Base-by-base conservation (phyloP, 2,113 vertebrate genomes). In the Micromys minutus region DNA sequence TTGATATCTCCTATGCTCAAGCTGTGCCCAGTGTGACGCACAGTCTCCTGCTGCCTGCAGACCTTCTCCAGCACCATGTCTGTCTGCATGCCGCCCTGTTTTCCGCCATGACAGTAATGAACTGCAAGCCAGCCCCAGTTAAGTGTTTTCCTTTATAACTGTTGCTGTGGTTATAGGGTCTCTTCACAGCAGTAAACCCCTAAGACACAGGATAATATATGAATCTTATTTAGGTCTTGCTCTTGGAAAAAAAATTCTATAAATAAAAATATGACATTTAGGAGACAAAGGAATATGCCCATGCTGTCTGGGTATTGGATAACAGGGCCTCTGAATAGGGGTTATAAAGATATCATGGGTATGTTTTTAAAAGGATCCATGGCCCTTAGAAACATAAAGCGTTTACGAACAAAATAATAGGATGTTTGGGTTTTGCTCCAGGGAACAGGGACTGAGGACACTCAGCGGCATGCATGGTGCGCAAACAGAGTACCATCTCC, bases 381-480 rank as follows among this genome's bases (percentile, higher is more conserved):
- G 65, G 13, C 59, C 45, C 31, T 92, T 57, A 80, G 34, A 87
- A 26, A 87, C 36, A 31, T 39, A 29, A 42, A 57, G 50, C 65
- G 36, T 92, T 87, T 93, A 79, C 50, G 92, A 71, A 61, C 93
- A 36, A 63, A 94, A 87, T 47, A 61, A 7, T 19, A 71, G 61
- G 12, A 61, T 17, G 29, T 80, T n/a, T 65, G 16, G 8, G 31
- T 91, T 95, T 76, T 77, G 36, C 61, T 87, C 95, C 7, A 75
- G 69, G 88, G 50, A 81, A 26, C n/a, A 75, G 69, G 9, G 5
- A 52, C 47, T 22, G 11, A 34, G 36, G 79, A 15, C 4, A 22
- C 55, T 39, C 52, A 21, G 50, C 2, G 2, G 13, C 11, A 15
- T 16, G 79, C 55, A 22, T 24, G 10, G 3, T 15, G 36, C 24